Base-by-base conservation (phyloP, 2,113 vertebrate species). In the Chloroceryle aenea region DNA sequence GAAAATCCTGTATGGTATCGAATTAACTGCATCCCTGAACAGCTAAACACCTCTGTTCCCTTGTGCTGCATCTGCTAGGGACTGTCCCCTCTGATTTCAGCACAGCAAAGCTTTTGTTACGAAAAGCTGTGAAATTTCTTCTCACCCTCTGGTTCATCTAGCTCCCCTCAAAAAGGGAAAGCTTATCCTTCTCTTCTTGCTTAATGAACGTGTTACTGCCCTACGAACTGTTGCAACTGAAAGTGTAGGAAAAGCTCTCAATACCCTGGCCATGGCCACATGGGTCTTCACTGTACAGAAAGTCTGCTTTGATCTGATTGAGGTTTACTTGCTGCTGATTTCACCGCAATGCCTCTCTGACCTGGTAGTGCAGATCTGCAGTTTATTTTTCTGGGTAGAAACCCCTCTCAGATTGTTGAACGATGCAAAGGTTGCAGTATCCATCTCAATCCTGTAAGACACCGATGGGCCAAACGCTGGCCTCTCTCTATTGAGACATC, bases 201-300 rank as follows among this genome's bases (percentile, higher is more conserved):
- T 50, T 58, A 66, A 66, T 23, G 21, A 77, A 92, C 58, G 68
- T 8, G 13, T 58, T 50, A 25, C n/a, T 50, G 36, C 29, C 25
- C 45, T 66, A 4, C 42, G 67, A 87, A 85, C 30, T 43, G 23
- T 69, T 85, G 47, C 43, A 83, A 72, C 27, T 42, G 42, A 83
- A 88, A 77, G 5, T 4, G 5, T 40, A 66, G 22, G 14, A n/a
- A n/a, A n/a, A 43, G 42, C 18, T 45, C 22, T 55, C 47, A 52
- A 0, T 47, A 5, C 4, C 43, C 27, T 6, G 26, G 13, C 23
- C 0, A 1, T 21, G 58, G 38, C 62, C 43, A 32, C 1, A 0
- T 0, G 1, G 43, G 10, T 36, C 67, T 76, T 66, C 76, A 42
- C 32, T 29, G 38, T 16, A 36, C 27, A 45, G 43, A 64, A 26